These are phyloP conservation scores for Chaetops frenatus DNA, from an alignment of 2,113 vertebrate species.

Conservation along the genomic window DNA sequence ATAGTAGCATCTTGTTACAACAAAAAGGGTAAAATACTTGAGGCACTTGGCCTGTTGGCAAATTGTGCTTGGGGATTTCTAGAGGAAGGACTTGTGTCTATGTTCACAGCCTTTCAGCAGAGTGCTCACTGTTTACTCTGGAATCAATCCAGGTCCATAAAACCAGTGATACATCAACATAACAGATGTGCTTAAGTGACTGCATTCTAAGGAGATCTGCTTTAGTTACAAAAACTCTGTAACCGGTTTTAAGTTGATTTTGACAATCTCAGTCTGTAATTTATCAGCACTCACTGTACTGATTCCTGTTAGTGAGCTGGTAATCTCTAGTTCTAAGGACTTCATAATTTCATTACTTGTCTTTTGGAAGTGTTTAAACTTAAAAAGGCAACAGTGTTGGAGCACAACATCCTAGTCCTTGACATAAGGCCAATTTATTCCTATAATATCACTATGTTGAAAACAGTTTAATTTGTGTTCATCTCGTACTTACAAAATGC, in stretches of 20 bases:
- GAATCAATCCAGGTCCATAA: conserved; percentile 65
- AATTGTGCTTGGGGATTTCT: neutral
- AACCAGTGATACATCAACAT: conserved; percentile 44
- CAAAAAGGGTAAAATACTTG: neutral
- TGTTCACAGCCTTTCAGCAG: conserved; percentile 44
- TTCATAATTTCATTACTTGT: neutral
- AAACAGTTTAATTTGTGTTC: neutral
- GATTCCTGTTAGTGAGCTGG: neutral
- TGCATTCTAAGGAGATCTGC: neutral
- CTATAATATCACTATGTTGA: neutral
- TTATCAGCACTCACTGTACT: neutral
- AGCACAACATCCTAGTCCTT: neutral
- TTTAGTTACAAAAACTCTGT: neutral
- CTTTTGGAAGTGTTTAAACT: neutral
- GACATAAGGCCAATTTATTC: neutral
- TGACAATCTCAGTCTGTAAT: neutral
- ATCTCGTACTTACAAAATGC: neutral
- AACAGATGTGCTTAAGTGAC: conserved; percentile 29
- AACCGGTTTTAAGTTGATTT: neutral
- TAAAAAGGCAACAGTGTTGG: neutral
- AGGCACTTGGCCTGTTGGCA: neutral
- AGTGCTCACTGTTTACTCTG: conserved; percentile 61
- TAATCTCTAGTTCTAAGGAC: neutral
- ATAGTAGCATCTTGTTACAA: neutral
- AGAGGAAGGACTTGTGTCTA: neutral